phyloP scores from a whole-genome alignment of 2,113 vertebrate species.

The Rhinolophus sinicus region DNA sequence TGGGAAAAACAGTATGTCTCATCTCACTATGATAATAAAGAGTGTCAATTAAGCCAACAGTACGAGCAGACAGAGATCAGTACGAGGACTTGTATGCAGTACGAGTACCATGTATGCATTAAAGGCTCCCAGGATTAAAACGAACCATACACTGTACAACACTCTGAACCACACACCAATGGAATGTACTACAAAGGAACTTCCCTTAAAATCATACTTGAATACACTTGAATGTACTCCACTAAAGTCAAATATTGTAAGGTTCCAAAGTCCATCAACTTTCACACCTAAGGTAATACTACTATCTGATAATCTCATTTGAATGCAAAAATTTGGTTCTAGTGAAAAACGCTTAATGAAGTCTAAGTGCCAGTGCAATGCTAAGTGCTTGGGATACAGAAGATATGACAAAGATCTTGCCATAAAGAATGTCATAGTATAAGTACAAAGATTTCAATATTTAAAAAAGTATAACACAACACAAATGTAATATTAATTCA shows the following conservation, averaged over 20 bases:
- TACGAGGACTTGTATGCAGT: neutral
- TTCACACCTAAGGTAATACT: neutral
- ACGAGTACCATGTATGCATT: neutral
- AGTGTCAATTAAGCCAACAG: neutral
- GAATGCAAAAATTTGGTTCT: conserved; percentile 10
- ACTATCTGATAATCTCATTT: neutral
- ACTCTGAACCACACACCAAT: neutral
- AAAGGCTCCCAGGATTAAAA: neutral
- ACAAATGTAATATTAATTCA: neutral
- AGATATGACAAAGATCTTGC: neutral
- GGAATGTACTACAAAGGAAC: neutral
- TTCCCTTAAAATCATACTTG: neutral
- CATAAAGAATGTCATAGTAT: neutral
- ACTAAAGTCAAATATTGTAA: neutral
- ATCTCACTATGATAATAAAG: neutral
- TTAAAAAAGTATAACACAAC: neutral
- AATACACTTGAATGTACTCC: neutral
- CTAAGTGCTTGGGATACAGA: neutral
- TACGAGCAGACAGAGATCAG: neutral
- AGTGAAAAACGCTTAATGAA: neutral
- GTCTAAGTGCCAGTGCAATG: neutral
- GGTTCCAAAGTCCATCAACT: neutral
- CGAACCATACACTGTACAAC: neutral
- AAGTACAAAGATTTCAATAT: neutral
- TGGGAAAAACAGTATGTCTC: neutral